Percentiles rank a stretch among this genome's conserved stretches.
Conservation (phyloP, 2,113 vertebrate genomes). For the Anthoscopus minutus region DNA sequence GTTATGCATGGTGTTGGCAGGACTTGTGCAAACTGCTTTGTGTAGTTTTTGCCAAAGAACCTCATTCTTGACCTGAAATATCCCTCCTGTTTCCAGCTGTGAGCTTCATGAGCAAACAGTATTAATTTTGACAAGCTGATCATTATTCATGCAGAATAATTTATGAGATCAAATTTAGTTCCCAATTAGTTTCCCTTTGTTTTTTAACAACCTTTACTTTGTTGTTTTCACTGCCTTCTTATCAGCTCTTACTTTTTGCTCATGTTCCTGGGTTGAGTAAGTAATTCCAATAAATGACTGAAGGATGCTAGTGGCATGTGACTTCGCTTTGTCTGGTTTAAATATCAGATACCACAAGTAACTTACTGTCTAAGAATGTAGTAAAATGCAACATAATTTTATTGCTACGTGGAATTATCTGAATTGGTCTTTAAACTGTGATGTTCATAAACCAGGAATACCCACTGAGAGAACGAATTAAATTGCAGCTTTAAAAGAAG, state of each 20-base stretch:
- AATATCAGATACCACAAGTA: neutral
- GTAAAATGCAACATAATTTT: neutral
- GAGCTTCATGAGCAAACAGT: neutral
- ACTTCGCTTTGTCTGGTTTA: neutral
- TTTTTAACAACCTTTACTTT: neutral
- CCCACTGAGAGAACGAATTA: neutral
- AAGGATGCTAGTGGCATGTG: neutral
- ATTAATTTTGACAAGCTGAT: constrained; percentile 35
- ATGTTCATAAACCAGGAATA: neutral
- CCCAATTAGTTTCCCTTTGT: neutral
- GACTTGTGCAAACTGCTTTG: neutral
- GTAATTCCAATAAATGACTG: neutral
- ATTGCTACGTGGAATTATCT: neutral
- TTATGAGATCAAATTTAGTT: constrained; percentile 22
- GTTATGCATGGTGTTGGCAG: constrained; percentile 15
- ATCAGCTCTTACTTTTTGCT: neutral
- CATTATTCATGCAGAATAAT: constrained; percentile 36
- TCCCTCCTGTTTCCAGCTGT: constrained; percentile 41
- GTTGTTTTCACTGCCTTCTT: neutral
- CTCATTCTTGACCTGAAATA: constrained; percentile 46
- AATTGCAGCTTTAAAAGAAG: constrained; percentile 26
- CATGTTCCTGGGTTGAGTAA: neutral
- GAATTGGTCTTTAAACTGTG: neutral
- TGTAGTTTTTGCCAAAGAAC: constrained; percentile 43
- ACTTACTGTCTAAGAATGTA: neutral